These are phyloP conservation scores for Cyanoliseus patagonus DNA, from an alignment of 2,113 vertebrate genomes.

Conservation along the genomic window DNA sequence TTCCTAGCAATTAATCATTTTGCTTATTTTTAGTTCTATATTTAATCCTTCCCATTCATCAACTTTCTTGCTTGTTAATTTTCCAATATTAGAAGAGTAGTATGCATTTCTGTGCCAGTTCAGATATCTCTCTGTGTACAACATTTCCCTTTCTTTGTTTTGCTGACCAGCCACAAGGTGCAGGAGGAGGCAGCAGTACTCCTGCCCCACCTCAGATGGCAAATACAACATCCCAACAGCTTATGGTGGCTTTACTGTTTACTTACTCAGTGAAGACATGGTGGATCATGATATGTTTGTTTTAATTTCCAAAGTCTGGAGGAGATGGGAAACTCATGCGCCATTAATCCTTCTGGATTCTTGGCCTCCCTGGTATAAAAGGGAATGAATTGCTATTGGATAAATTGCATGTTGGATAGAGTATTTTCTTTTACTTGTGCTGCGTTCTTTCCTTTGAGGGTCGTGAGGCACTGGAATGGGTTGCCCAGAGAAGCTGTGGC, in stretches of 20 bases:
- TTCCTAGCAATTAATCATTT: constrained; percentile 52
- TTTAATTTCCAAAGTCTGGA: neutral
- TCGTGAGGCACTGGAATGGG: neutral
- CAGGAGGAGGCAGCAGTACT: neutral
- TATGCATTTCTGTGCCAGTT: neutral
- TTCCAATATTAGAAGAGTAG: neutral
- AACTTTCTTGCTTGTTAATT: neutral
- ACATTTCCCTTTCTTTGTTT: neutral
- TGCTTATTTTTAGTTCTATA: constrained; percentile 22
- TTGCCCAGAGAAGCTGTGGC: neutral
- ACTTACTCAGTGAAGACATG: neutral
- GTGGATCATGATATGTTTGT: neutral
- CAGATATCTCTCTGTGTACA: neutral
- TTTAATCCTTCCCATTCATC: constrained; percentile 61
- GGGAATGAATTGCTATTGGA: neutral
- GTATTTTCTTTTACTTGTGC: neutral
- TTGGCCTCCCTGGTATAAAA: neutral
- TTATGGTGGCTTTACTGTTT: neutral
- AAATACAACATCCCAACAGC: neutral
- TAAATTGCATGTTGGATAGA: neutral
- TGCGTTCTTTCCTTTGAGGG: neutral
- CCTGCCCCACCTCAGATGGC: neutral
- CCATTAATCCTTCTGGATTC: neutral
- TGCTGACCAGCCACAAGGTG: neutral
- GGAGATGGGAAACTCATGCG: neutral